Percentiles rank a stretch among this genome's conserved stretches.
Conservation (phyloP, 2,113 vertebrate genomes). For the Ondatra zibethicus region DNA sequence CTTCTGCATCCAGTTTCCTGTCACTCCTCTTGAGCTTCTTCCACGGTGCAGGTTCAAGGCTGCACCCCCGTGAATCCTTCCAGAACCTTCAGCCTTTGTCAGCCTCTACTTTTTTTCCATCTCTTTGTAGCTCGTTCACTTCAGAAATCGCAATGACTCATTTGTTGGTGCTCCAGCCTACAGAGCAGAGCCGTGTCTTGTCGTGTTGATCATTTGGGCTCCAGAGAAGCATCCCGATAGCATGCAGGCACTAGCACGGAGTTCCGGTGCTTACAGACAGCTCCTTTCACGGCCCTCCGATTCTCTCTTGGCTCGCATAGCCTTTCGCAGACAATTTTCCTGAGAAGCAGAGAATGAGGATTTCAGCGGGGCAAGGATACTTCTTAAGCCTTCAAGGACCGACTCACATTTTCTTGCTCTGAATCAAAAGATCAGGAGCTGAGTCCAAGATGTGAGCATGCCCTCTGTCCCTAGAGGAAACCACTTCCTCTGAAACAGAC, state of each 20-base stretch:
- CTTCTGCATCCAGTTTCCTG: background rate
- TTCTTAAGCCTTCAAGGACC: too few species aligned
- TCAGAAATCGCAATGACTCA: background rate
- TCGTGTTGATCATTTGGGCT: background rate
- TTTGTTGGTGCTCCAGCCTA: background rate
- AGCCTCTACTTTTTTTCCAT: background rate
- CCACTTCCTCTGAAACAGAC: background rate
- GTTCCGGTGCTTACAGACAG: background rate
- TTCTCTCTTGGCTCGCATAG: background rate
- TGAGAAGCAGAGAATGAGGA: background rate
- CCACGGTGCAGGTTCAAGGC: background rate
- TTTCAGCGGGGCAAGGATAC: background rate
- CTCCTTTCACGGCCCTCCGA: background rate
- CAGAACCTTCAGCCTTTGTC: background rate
- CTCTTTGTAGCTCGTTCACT: too few species aligned
- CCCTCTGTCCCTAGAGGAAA: slow-evolving; percentile 9
- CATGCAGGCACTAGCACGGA: background rate
- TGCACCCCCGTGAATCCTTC: background rate
- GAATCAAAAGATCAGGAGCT: background rate
- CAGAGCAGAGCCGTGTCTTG: background rate
- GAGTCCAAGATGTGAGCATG: background rate
- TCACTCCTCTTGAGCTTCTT: background rate
- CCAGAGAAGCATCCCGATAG: background rate
- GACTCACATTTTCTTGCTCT: background rate
- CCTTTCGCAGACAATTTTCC: background rate